Evolutionary conservation across 2,113 vertebrate genomes (phyloP).

Genomic region (Gyps fulvus): DNA sequence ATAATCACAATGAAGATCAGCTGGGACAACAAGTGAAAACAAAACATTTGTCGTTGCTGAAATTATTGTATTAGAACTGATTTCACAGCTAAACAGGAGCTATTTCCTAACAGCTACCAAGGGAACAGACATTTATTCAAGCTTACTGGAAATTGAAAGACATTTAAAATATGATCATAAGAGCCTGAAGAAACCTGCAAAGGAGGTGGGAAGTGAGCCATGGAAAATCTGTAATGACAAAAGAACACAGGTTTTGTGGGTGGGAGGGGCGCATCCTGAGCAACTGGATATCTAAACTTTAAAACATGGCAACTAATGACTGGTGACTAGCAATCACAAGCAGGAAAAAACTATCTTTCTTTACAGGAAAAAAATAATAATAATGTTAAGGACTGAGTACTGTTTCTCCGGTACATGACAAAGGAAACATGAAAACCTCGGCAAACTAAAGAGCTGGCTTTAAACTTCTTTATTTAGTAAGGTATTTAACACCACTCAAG

Average conservation of each 20-base stretch:
- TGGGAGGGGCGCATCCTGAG: background rate
- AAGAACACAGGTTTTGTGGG: background rate
- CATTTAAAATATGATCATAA: constrained; percentile 1
- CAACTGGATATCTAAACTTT: background rate
- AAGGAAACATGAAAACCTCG: background rate
- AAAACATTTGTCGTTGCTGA: background rate
- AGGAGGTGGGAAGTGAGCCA: background rate
- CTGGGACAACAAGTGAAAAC: background rate
- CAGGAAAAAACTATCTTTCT: background rate
- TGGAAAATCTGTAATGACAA: background rate
- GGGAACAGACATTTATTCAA: constrained; percentile 47
- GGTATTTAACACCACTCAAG: background rate
- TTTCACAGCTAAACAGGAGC: constrained; percentile 2
- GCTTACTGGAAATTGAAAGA: constrained; percentile 17
- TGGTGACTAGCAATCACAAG: background rate
- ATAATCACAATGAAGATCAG: background rate
- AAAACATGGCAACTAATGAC: background rate
- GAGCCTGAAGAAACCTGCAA: background rate
- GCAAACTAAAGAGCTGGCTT: background rate
- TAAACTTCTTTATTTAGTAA: background rate
- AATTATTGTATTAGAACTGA: background rate
- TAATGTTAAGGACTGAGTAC: background rate
- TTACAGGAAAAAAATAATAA: background rate
- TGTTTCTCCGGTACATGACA: background rate
- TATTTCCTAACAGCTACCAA: constrained; percentile 18